Conservation (phyloP, 2,113 vertebrate genomes). For the Lepus timidus region DNA sequence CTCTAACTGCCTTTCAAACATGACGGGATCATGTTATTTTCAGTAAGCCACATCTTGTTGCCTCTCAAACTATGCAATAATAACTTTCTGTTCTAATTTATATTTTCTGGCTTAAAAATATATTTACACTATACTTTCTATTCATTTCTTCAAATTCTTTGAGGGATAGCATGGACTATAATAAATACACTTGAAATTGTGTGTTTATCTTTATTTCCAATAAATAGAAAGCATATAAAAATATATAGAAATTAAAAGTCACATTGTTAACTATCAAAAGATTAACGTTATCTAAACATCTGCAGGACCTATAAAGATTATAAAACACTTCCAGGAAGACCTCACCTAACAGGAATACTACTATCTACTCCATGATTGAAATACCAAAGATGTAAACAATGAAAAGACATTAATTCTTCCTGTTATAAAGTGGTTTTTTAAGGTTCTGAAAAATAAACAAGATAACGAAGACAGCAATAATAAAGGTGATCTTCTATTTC, state of each 20-base stretch:
- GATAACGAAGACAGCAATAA: conserved; percentile 17
- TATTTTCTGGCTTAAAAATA: neutral
- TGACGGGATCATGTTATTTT: conserved; percentile 29
- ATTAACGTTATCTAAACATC: neutral
- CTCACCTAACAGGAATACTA: conserved; percentile 10
- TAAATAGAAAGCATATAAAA: neutral
- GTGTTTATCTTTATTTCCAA: neutral
- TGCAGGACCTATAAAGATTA: conserved; percentile 17
- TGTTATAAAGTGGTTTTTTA: conserved; percentile 5
- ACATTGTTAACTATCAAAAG: conserved; percentile 6
- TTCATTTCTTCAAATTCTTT: conserved; percentile 44
- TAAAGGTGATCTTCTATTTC: neutral
- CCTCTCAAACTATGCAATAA: neutral
- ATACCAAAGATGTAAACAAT: neutral
- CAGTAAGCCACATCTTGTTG: neutral
- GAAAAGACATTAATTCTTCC: conserved; percentile 18
- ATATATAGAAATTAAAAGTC: conserved; percentile 4
- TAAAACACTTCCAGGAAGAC: conserved; percentile 33
- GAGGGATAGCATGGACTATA: neutral
- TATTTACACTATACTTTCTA: conserved; percentile 19
- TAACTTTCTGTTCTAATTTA: conserved; percentile 32
- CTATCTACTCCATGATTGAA: neutral
- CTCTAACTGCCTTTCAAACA: no score
- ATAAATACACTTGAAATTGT: conserved; percentile 30
- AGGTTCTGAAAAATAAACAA: conserved; percentile 61